Base-by-base conservation (phyloP, 2,113 vertebrate genomes). In the Rutilus rutilus region DNA sequence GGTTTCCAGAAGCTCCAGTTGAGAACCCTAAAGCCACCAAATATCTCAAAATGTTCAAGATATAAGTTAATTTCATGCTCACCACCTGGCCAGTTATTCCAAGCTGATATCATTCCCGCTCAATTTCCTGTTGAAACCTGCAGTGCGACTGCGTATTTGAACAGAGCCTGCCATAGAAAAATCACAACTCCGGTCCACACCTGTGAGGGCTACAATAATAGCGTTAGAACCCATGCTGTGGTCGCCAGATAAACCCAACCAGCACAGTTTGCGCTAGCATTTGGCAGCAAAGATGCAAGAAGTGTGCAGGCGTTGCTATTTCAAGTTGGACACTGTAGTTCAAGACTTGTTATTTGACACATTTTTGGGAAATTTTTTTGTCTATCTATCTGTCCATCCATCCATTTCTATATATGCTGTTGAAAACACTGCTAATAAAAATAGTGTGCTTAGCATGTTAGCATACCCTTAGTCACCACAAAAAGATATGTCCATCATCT, bases 221-320 rank as follows among this genome's bases (percentile, higher is more conserved):
- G 79, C 19, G 12, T 69, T 10, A 69, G n/a, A 69, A n/a, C 79
- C 11, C 79, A 69, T 36, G 79, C 79, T 82, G 79, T 52, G 27
- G 17, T 52, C 45, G 11, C 10, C 27, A 69, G 79, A 82, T 82
- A 52, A 82, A 82, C 62, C 45, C 30, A 6, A 50, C 47, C 75
- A 30, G 15, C 25, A 47, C 8, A 47, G 17, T 12, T 54, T 77
- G 50, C 27, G 50, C 75, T 9, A 23, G 19, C 7, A 7, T 77
- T 82, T 82, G 79, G 42, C 79, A 52, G 69, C 25, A 82, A 52
- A 67, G 59, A 19, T 80, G 78, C 59, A 42, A 27, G 36, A 62
- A 80, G 11, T 52, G 27, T 12, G 64, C 3, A 19, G 39, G 64
- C 8, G 45, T 50, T 23, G 21, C 11, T 9, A 33, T 67, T 67